Conservation (phyloP, 2,113 vertebrate genomes). For the Agapornis roseicollis region DNA sequence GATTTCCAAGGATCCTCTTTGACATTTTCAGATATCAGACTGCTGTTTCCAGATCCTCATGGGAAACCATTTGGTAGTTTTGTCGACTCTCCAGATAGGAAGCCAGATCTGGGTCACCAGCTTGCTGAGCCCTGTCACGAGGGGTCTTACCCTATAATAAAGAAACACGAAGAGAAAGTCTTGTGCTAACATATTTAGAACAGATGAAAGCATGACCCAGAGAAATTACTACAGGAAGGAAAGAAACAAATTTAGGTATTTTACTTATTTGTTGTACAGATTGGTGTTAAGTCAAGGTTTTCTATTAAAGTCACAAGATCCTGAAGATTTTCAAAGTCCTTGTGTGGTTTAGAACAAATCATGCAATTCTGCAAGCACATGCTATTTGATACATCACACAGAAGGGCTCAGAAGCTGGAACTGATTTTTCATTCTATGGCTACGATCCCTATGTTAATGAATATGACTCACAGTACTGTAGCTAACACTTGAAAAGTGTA, state of each 20-base stretch:
- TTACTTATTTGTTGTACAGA: neutral
- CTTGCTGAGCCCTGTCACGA: conserved; percentile 86
- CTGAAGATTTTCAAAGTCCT: neutral
- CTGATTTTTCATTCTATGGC: neutral
- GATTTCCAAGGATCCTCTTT: conserved; percentile 19
- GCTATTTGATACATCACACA: neutral
- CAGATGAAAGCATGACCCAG: neutral
- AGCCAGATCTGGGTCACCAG: conserved; percentile 87
- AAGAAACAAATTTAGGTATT: neutral
- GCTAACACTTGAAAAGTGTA: neutral
- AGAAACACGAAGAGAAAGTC: neutral
- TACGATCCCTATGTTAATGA: neutral
- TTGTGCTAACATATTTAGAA: neutral
- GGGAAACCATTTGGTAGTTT: conserved; percentile 74
- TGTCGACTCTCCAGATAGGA: conserved; percentile 83
- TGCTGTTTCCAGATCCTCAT: conserved; percentile 95
- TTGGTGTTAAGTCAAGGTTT: neutral
- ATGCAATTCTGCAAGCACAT: neutral
- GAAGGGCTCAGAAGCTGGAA: neutral
- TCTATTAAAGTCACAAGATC: neutral
- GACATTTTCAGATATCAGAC: conserved; percentile 78
- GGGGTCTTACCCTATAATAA: conserved; percentile 87
- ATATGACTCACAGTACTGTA: neutral
- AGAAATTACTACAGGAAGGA: neutral
- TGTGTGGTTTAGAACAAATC: neutral